Evolutionary conservation across 1,140 invertebrate genomes (phyloP), one percentile per base, ranked within the genome.

Genomic region (Plodia interpunctella): DNA sequence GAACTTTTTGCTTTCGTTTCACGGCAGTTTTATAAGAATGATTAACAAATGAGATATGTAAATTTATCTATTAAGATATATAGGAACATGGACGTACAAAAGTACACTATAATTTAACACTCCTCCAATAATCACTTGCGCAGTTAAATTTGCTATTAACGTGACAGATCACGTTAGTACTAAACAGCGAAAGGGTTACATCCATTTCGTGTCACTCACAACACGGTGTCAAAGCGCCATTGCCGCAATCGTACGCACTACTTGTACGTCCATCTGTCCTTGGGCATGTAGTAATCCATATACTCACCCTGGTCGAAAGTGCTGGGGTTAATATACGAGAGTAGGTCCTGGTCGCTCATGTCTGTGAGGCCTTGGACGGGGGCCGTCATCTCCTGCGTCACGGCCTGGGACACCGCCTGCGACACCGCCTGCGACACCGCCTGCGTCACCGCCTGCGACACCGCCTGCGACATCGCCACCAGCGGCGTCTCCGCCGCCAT

Each of bases 271-370:
- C 38, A 25, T 15, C 5, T 20, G 20, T 28, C 10, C 18, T 10
- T 21, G 13, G 28, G 19, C 30, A 13, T 55, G 30, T 73, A 82
- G 59, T 72, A 77, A 60, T 80, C 75, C 73, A 84, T 75, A 63
- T 73, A 86, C 85, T 92, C 88, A 94, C 93, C 92, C 92, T 94
- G 93, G 89, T 96, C 95, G 76, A 97, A 97, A 81, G 94, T 95
- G 85, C 93, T 95, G 13, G 95, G 94, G 91, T 96, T 96, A 55
- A 97, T 96, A 78, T 96, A 95, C 76, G 94, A 96, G 53, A 97
- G 91, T 59, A 97, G 91, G 90, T 97, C 95, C 79, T 94, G 94
- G 72, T 96, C 95, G 55, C 94, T 95, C 93, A 97, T 95, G 54
- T 94, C 93, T 17, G 94, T 94, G 59, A 97, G 90, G 21, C 95